Conservation (phyloP, 2,797 vertebrate species). For the Danio tinwini region DNA sequence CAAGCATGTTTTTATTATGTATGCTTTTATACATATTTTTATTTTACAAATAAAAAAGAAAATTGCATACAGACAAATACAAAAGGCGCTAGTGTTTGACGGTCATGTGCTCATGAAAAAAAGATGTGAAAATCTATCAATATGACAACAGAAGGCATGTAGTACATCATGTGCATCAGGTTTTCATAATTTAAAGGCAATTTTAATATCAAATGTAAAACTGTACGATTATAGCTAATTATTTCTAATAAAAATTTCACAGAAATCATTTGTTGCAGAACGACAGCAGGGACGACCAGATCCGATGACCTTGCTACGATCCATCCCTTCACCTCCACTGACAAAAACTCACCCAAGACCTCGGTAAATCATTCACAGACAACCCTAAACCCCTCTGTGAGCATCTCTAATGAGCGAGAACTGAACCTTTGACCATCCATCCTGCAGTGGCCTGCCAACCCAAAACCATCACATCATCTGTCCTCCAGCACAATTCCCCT, state of each 20-base stretch:
- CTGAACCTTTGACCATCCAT: slow-evolving; percentile 31
- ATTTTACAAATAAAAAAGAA: no score
- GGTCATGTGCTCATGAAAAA: background rate
- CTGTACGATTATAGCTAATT: background rate
- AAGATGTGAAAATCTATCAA: background rate
- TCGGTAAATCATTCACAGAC: slow-evolving; percentile 34
- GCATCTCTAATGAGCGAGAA: slow-evolving; percentile 19
- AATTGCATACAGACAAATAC: no score
- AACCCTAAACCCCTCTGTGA: slow-evolving; percentile 9
- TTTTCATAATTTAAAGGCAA: no score
- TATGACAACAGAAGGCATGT: background rate
- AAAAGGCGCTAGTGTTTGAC: no score
- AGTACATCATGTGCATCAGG: background rate
- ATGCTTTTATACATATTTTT: no score
- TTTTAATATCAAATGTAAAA: background rate
- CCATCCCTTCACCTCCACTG: background rate
- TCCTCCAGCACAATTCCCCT: slow-evolving; percentile 4
- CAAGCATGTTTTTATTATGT: no score
- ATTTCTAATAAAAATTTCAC: background rate
- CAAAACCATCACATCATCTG: slow-evolving; percentile 30
- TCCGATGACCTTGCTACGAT: slow-evolving; percentile 16
- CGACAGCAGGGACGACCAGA: background rate
- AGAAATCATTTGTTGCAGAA: background rate
- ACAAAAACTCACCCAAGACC: slow-evolving; percentile 12
- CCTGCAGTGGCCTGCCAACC: slow-evolving; percentile 11